A percentile compares a stretch with the other conserved stretches of the same genome.
These are phyloP conservation scores for Nautilus pompilius DNA, from an alignment of 1,140 invertebrate genomes.

Conservation along the genomic window DNA sequence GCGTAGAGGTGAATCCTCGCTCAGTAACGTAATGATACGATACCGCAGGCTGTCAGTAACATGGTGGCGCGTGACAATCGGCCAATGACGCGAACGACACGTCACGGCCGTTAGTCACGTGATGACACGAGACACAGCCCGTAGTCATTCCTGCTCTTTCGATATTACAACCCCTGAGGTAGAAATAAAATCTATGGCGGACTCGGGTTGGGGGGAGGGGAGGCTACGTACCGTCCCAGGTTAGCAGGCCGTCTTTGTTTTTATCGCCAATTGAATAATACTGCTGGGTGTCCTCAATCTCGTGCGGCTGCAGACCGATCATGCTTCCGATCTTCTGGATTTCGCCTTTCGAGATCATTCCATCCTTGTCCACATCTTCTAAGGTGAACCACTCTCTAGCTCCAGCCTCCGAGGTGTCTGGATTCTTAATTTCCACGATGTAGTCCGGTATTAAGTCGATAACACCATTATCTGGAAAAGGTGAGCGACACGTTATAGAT, in stretches of 20 bases:
- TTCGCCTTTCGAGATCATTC: not conserved
- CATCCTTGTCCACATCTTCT: conserved; percentile 1
- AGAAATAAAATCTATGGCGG: no score
- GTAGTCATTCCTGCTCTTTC: no score
- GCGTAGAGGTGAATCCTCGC: no score
- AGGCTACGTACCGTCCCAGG: conserved; percentile 1
- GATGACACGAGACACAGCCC: no score
- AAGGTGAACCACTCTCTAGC: not conserved
- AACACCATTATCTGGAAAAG: not conserved
- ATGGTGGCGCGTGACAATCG: no score
- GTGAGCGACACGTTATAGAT: no score
- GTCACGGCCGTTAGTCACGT: no score
- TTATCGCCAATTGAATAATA: not conserved
- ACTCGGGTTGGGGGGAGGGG: no score
- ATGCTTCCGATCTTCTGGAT: not conserved
- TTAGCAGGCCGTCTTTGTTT: not conserved
- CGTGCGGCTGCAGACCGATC: not conserved
- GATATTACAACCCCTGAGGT: no score
- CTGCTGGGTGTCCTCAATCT: not conserved
- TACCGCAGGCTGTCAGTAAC: no score
- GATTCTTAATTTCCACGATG: not conserved
- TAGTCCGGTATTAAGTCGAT: not conserved
- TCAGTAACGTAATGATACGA: no score
- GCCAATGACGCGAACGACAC: no score
- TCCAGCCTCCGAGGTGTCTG: not conserved